phyloP scores from a whole-genome alignment of 2,113 vertebrate species.

The Echinops telfairi region DNA sequence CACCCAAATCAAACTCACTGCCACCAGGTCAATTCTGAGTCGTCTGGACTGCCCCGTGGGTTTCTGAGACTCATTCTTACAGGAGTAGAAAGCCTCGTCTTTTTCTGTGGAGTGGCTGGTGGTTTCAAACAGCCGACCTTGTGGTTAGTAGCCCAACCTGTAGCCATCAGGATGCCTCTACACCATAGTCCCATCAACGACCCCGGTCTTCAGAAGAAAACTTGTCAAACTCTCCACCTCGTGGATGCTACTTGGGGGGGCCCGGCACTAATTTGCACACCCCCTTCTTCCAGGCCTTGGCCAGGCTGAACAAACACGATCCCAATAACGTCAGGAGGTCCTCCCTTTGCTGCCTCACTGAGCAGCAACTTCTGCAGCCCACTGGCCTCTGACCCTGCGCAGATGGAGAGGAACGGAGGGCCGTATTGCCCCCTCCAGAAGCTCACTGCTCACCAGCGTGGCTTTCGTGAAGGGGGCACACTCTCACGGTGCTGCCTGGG shows the following conservation, averaged over 20 bases:
- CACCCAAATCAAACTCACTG: no score
- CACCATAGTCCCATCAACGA: neutral
- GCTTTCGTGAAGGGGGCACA: neutral
- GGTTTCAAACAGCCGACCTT: no score
- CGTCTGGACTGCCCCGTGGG: no score
- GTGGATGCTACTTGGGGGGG: accelerated
- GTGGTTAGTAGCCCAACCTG: no score
- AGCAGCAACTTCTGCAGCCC: neutral
- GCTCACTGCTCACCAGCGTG: accelerated
- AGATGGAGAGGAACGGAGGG: neutral
- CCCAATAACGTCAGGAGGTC: no score
- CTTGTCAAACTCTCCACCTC: neutral
- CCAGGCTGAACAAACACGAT: neutral
- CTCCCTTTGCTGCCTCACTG: neutral
- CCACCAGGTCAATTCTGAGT: no score
- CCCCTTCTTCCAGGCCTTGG: neutral
- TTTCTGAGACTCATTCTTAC: no score
- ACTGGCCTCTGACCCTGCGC: neutral
- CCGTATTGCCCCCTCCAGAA: neutral
- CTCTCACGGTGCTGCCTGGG: neutral
- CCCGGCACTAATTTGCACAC: neutral
- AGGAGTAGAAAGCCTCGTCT: no score
- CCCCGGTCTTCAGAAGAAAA: neutral
- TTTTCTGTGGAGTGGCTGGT: no score
- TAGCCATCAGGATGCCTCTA: no score